These are phyloP conservation scores for Bombus picipes DNA, from an alignment of 1,140 invertebrate species.

Conservation along the genomic window DNA sequence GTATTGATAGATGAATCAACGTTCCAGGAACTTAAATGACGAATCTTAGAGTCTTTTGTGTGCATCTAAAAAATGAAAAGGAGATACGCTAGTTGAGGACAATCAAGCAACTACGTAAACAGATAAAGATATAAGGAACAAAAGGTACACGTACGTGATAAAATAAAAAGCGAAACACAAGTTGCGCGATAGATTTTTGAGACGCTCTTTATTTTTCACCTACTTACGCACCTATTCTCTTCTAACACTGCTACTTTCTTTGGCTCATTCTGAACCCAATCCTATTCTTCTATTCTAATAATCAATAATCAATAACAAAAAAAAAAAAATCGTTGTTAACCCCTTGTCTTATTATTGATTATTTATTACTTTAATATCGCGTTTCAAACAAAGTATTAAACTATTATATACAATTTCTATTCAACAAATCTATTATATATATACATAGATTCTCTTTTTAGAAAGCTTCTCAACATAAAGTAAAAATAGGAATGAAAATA, in stretches of 20 bases:
- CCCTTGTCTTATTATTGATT: too few species aligned
- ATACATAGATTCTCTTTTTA: too few species aligned
- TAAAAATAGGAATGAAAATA: too few species aligned
- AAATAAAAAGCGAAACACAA: neutral
- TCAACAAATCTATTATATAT: too few species aligned
- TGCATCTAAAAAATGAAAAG: neutral
- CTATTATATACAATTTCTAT: too few species aligned
- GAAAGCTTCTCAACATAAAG: too few species aligned
- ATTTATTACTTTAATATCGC: too few species aligned
- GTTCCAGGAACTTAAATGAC: neutral
- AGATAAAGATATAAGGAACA: neutral
- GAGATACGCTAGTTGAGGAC: neutral
- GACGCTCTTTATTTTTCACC: neutral
- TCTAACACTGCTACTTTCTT: neutral
- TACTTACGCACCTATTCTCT: neutral
- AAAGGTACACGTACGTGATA: neutral
- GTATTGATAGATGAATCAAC: too few species aligned
- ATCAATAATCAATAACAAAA: too few species aligned
- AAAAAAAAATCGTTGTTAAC: too few species aligned
- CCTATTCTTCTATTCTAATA: too few species aligned
- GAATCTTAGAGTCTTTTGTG: neutral
- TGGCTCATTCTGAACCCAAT: neutral
- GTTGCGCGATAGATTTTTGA: neutral
- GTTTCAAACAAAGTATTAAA: too few species aligned
- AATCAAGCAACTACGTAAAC: neutral